Evolutionary conservation across 2,113 vertebrate species (phyloP).

Genomic region (Takifugu flavidus): DNA sequence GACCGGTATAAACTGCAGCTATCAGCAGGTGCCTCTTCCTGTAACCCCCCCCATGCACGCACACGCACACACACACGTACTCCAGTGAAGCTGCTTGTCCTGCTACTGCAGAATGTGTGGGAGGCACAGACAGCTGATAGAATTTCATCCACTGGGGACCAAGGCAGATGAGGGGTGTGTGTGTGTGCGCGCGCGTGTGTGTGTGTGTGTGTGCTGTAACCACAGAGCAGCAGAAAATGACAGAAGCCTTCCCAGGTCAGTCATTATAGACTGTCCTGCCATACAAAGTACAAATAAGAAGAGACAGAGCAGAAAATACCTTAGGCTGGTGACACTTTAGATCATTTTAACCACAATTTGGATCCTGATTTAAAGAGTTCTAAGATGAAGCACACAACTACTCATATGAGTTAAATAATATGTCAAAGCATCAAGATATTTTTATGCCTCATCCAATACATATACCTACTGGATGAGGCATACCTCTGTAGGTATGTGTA

Average conservation of each 20-base stretch:
- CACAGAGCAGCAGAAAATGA: conserved; percentile 66
- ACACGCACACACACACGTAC: conserved; percentile 9
- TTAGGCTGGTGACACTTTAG: too few relatives aligned
- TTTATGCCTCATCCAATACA: too few relatives aligned
- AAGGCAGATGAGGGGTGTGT: conserved; percentile 48
- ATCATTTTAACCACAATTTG: too few relatives aligned
- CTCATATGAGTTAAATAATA: too few relatives aligned
- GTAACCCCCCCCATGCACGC: conserved; percentile 31
- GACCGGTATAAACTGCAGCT: conserved; percentile 63
- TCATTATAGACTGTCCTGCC: conserved; percentile 68
- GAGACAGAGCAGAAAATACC: neutral
- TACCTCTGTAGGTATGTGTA: too few relatives aligned
- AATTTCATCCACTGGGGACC: conserved; percentile 69
- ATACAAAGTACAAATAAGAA: conserved; percentile 36
- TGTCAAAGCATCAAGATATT: too few relatives aligned
- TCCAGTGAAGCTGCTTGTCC: conserved; percentile 45
- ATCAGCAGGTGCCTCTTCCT: conserved; percentile 65
- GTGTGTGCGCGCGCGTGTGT: conserved; percentile 1
- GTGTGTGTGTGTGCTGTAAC: conserved; percentile 46
- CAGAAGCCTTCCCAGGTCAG: conserved; percentile 58
- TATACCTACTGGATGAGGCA: too few relatives aligned
- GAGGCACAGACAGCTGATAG: conserved; percentile 73
- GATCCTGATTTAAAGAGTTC: too few relatives aligned
- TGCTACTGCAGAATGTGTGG: conserved; percentile 66
- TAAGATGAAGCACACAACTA: too few relatives aligned